These are phyloP conservation scores for Epinephelus cyanopodus DNA, from an alignment of 2,113 vertebrate genomes.

Conservation along the genomic window DNA sequence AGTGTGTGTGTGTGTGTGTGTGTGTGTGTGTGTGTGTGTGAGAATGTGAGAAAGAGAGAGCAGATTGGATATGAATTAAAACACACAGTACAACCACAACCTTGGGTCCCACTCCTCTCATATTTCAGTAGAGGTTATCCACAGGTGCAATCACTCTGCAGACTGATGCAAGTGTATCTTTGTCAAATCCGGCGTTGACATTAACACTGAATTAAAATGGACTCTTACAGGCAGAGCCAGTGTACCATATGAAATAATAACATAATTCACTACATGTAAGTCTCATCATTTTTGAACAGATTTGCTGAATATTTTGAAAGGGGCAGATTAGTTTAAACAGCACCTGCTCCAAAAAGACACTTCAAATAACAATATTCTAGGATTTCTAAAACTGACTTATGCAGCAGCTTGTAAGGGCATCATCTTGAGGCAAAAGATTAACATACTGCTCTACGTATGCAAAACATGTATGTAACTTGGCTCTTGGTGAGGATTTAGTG, in stretches of 20 bases:
- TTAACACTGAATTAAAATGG: constrained; percentile 12
- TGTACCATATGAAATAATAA: background rate
- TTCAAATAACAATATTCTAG: background rate
- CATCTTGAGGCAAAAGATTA: background rate
- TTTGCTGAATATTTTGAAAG: background rate
- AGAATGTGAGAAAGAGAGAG: background rate
- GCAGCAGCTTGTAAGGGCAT: background rate
- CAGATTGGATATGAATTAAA: constrained; percentile 15
- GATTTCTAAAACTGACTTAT: background rate
- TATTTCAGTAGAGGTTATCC: constrained; percentile 19
- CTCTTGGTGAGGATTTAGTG: background rate
- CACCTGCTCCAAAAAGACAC: background rate
- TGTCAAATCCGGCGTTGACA: constrained; percentile 10
- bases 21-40: background rate
- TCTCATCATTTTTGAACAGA: background rate
- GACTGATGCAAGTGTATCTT: constrained; percentile 7
- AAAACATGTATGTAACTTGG: background rate
- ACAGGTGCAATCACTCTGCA: constrained; percentile 12
- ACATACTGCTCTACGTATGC: background rate
- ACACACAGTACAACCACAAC: constrained; percentile 37
- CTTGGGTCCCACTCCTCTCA: background rate
- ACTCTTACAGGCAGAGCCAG: background rate
- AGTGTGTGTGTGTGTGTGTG: background rate
- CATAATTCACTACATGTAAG: background rate
- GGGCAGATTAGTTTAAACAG: background rate